Evolutionary conservation across 2,888 invertebrate species (phyloP), one percentile per base, ranked within the genome.

Genomic region (Aplocera efformata): DNA sequence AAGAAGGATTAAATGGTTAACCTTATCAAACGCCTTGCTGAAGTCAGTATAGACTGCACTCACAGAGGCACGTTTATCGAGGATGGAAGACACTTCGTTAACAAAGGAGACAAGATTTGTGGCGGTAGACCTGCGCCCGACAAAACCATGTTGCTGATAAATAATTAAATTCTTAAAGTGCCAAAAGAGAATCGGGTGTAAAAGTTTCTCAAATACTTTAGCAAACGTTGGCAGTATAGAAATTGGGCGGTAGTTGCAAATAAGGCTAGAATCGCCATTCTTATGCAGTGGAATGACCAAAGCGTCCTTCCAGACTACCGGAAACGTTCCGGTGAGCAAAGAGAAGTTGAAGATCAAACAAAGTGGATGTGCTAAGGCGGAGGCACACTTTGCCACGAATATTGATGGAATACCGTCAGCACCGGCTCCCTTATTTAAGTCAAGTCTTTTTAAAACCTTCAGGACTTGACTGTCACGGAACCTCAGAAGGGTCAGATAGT

Each of bases 81-180:
- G 5, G 0, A 29, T 20, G 8, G 42, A 28, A 3, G 36, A 13
- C 5, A 58, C 0, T 17, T 30, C 7, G 13, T 48, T 30, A 1
- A 42, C 8, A 11, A 40, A 46, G 1, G 27, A n/a, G 3, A 35
- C 20, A 1, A 56, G 25, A 13, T 57, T 57, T 0, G 49, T 48
- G 1, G 28, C 7, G 1, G 53, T 53, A 1, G 53, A 58, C 7
- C 46, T 38, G 1, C n/a, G 10, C 17, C 32, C 37, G 1, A 52
- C 11, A 24, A 60, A 60, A 1, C 55, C 55, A 23, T 54, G 53
- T 17, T 55, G 54, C 1, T 32, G 6, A 1, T 10, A 6, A 30
- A n/a, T 32, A n/a, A 50, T 9, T 27, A 35, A 8, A 13, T 17
- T 20, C 6, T 41, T 42, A 10, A 50, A 34, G 23, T 46, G 38